A percentile compares a stretch with the other conserved stretches of the same genome.
These are phyloP conservation scores for Fringilla coelebs DNA, from an alignment of 2,797 vertebrate genomes.

Conservation along the genomic window DNA sequence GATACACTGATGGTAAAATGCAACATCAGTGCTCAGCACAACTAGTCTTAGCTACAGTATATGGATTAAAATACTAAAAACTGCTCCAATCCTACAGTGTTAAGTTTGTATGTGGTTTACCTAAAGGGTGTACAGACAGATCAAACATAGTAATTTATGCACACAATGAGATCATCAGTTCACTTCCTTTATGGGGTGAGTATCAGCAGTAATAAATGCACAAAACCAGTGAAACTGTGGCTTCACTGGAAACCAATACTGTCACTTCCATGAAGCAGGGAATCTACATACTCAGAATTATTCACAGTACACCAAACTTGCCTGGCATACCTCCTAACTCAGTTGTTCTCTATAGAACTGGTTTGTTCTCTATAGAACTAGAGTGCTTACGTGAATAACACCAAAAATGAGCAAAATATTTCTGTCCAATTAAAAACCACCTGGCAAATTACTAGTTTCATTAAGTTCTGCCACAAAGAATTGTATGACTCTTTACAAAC, in stretches of 20 bases:
- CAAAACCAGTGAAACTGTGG: background rate
- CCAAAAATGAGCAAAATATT: background rate
- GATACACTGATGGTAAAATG: background rate
- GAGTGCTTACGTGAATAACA: background rate
- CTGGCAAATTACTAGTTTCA: background rate
- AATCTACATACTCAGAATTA: background rate
- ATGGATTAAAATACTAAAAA: background rate
- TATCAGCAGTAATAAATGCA: background rate
- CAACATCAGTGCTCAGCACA: background rate
- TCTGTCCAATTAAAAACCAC: background rate
- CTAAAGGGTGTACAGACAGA: background rate
- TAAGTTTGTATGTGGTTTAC: background rate
- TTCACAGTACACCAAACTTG: background rate
- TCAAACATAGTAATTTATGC: background rate
- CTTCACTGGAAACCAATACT: background rate
- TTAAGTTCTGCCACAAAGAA: background rate
- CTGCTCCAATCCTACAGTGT: background rate
- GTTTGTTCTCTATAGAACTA: background rate
- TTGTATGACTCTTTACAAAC: background rate
- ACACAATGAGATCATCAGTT: background rate
- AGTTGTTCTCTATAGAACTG: background rate
- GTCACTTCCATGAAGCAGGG: background rate
- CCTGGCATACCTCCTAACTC: background rate
- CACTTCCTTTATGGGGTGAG: background rate
- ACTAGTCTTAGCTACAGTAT: background rate